A percentile compares a stretch with the other conserved stretches of the same genome.
phyloP scores from a whole-genome alignment of 2,888 invertebrate species.

The Chrysolina haemoptera region DNA sequence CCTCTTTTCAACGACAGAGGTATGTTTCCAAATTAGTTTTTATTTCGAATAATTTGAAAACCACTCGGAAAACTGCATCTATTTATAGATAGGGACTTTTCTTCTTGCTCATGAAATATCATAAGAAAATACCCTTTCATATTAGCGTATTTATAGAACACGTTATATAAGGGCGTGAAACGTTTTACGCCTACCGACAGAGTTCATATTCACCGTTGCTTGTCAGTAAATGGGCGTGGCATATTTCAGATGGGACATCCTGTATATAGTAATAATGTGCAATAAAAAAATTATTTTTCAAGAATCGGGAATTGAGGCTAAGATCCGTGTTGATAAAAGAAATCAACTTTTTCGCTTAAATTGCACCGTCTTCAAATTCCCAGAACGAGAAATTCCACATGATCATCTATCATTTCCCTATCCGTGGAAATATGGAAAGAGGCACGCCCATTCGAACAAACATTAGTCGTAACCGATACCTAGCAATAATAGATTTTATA shows the following conservation, averaged over 20 bases:
- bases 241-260: background rate
- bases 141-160: too few species aligned
- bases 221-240: background rate
- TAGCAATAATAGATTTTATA: background rate
- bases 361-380: background rate
- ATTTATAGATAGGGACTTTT: too few species aligned
- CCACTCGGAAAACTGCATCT: too few species aligned
- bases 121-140: too few species aligned
- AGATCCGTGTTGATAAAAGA: too few species aligned
- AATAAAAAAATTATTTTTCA: background rate
- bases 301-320: too few species aligned
- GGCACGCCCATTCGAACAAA: background rate
- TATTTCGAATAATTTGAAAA: too few species aligned
- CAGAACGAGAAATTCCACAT: background rate
- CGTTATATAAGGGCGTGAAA: too few species aligned
- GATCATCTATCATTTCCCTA: background rate
- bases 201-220: background rate
- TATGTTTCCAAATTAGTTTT: too few species aligned
- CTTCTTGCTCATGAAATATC: too few species aligned
- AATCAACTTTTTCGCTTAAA: background rate
- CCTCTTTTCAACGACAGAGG: too few species aligned
- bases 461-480: background rate
- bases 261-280: background rate
- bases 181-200: too few species aligned
- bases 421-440: background rate